Evolutionary conservation across 2,113 vertebrate species (phyloP), one percentile per base, ranked within the genome.

Genomic region (Tachysurus fulvidraco): DNA sequence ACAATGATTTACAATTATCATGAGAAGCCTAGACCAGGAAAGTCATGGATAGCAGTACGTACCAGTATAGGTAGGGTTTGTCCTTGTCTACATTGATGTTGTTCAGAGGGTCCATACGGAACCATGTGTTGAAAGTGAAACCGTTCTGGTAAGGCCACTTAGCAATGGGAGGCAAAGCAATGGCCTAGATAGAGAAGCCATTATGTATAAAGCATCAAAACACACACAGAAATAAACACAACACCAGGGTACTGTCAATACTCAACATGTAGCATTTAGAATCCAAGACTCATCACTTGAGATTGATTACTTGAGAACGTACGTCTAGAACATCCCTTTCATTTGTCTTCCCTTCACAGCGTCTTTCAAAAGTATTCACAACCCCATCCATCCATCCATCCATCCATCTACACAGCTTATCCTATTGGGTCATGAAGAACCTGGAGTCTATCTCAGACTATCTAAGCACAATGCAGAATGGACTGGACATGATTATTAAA

Each of bases 111-210:
- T 99, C 98, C 96, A 98, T 98, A 86, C 98, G 96, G 96, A 99
- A 99, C 98, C 98, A 99, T 76, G 98, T 99, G 93, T 99, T 99
- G 91, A 99, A 95, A 71, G 98, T 99, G 93, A 99, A 99, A 88
- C 98, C 98, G 86, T 97, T 99, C 93, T 99, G 98, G 93, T 99
- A 99, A 96, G 98, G 98, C 98, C 98, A 99, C 96, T 99, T 99
- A 92, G 98, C 98, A 94, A 99, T 99, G 86, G 98, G 98, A 89
- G 98, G 98, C 96, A 99, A 95, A 25, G 98, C 98, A 91, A 99
- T 99, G 90, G 98, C 98, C 98, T 99, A 81, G 23, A 19, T 5
- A 81, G 23, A 85, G 28, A 91, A 7, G 57, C 54, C 25, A 73
- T 50, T 23, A 83, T 4, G 8, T 5, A 36, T 41, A 50, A 4